Evolutionary conservation across 2,797 vertebrate genomes (phyloP), one percentile per base, ranked within the genome.

Genomic region (Anguilla pacifica): DNA sequence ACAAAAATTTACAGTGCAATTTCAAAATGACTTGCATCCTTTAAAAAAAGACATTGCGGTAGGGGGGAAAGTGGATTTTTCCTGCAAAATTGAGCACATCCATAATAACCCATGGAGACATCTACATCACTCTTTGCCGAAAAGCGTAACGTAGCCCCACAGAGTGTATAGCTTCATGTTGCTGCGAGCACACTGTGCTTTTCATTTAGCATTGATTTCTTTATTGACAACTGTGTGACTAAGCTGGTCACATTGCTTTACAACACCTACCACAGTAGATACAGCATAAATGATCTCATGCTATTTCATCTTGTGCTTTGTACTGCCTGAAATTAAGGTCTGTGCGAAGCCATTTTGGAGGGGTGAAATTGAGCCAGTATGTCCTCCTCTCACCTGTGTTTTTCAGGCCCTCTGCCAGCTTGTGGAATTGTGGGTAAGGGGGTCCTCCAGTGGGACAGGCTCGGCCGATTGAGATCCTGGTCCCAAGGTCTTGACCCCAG

Each of bases 401-500:
- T 89, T 6, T 89, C 88, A 85, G 67, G 5, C 25, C 90, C 88
- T 79, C 61, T 91, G 74, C 83, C 85, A 49, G 88, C 61, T 57
- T 84, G 43, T 64, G 90, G 90, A 83, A 93, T 93, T 88, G 67
- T 92, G 90, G 92, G 92, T 88, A 93, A 89, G 10, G 85, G n/a
- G 19, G 89, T 92, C 83, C 88, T 92, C 84, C 86, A 91, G 88
- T 89, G 86, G 64, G 87, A 87, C 39, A 85, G 84, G 86, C 67
- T 49, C 83, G 88, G 89, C 17, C 46, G 87, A 31, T 1, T 86
- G 28, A 61, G 61, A 53, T 91, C 86, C 35, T 86, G 74, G 64
- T 91, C 85, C 17, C 84, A 81, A 53, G 86, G 53, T 85, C 39
- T 85, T 51, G 87, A 87, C 61, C 83, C 87, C 85, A 90, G 77